These are phyloP conservation scores for Dicrostonyx torquatus DNA, from an alignment of 2,797 vertebrate species.

Conservation along the genomic window DNA sequence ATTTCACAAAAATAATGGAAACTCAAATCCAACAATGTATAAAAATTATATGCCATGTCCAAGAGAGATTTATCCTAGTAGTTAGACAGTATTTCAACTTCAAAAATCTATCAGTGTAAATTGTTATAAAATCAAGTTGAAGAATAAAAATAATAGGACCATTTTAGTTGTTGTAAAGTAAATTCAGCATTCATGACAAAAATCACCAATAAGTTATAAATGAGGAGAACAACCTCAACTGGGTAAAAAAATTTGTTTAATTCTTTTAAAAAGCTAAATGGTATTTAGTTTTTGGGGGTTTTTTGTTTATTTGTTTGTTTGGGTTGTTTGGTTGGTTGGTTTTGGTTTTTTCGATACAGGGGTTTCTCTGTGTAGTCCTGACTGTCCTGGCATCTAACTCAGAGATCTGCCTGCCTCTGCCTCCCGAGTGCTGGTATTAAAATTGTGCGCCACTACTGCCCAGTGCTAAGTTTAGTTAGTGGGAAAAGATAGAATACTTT, in stretches of 20 bases:
- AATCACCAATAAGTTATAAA: conserved; percentile 13
- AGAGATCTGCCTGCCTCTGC: background rate
- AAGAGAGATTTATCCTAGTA: background rate
- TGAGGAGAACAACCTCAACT: background rate
- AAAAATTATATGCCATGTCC: background rate
- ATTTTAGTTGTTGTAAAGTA: background rate
- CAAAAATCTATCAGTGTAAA: background rate
- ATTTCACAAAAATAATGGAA: background rate
- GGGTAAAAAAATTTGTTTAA: background rate
- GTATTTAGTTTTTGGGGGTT: too few species aligned
- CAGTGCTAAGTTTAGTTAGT: background rate
- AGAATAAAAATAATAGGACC: background rate
- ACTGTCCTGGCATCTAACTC: background rate
- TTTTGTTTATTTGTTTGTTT: background rate
- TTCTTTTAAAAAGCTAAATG: background rate
- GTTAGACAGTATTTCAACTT: background rate
- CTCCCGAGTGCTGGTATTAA: background rate
- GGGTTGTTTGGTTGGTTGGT: too few species aligned
- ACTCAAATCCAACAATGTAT: background rate
- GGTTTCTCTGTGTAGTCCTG: too few species aligned
- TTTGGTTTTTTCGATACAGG: background rate
- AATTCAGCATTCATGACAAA: conserved; percentile 31
- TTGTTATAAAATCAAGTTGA: background rate
- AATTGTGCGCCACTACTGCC: background rate
- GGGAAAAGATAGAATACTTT: background rate